phyloP scores from a whole-genome alignment of 2,888 invertebrate species.

The Acrobasis suavella region DNA sequence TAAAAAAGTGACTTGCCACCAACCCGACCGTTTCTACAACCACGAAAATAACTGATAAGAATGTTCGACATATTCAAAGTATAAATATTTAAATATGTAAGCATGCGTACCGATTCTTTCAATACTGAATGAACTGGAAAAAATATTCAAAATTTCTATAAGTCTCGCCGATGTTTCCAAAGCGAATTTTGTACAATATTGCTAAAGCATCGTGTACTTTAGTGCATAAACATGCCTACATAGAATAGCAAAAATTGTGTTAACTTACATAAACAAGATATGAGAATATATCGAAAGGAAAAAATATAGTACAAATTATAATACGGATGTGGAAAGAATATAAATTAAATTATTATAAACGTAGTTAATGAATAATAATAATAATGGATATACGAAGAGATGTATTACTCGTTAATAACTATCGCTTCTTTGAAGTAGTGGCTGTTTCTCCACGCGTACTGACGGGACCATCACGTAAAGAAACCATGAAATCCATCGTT shows the following conservation, averaged over 20 bases:
- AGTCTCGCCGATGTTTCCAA: constrained; percentile 42
- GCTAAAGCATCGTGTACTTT: constrained; percentile 56
- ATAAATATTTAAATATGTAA: constrained; percentile 35
- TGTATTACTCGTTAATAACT: constrained; percentile 92
- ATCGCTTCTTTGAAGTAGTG: constrained; percentile 98
- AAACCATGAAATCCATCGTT: constrained; percentile 68
- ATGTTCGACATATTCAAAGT: constrained; percentile 6
- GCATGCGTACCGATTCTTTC: constrained; percentile 75
- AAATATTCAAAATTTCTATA: constrained; percentile 55
- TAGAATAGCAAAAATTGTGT: constrained; percentile 56
- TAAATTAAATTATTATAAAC: constrained; percentile 63
- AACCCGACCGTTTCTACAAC: constrained; percentile 5
- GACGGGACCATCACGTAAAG: constrained; percentile 68
- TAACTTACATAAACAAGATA: constrained; percentile 51
- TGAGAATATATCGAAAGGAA: constrained; percentile 44
- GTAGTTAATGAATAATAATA: constrained; percentile 74
- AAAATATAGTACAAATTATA: constrained; percentile 44
- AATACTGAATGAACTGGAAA: constrained; percentile 68
- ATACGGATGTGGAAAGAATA: constrained; percentile 65
- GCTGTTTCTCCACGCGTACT: constrained; percentile 98
- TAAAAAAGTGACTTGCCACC: neutral
- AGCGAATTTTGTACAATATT: constrained; percentile 46
- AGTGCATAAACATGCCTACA: constrained; percentile 73
- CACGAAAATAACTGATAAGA: neutral
- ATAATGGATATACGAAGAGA: constrained; percentile 79